phyloP scores from a whole-genome alignment of 2,888 invertebrate species.

The Pyralis farinalis region DNA sequence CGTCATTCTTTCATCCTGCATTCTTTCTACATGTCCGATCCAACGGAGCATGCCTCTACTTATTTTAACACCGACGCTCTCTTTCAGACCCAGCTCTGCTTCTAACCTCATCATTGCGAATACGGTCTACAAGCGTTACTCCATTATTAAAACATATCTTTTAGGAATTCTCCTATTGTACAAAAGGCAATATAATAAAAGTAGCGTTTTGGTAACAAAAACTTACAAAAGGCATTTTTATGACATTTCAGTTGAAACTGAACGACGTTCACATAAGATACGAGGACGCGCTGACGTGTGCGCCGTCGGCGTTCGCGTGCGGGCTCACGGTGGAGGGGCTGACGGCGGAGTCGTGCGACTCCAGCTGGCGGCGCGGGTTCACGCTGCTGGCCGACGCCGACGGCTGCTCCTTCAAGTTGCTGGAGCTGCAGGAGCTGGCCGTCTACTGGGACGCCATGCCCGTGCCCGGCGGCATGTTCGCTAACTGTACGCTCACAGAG shows the following conservation, averaged over 20 bases:
- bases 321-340: constrained; percentile 94
- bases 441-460: constrained; percentile 93
- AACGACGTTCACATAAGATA: constrained; percentile 97
- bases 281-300: constrained; percentile 91
- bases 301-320: constrained; percentile 87
- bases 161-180: too few species aligned
- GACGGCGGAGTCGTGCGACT: constrained; percentile 96
- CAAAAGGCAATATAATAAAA: too few species aligned
- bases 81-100: too few species aligned
- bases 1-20: too few species aligned
- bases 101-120: too few species aligned
- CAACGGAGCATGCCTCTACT: too few species aligned
- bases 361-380: constrained; percentile 89
- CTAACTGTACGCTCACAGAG: constrained; percentile 84
- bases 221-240: too few species aligned
- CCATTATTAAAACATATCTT: too few species aligned
- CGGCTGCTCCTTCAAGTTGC: constrained; percentile 90
- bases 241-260: constrained; percentile 90
- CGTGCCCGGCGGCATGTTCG: constrained; percentile 81
- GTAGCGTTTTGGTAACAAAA: too few species aligned
- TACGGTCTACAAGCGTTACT: too few species aligned
- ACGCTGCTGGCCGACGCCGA: constrained; percentile 82
- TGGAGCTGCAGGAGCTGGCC: constrained; percentile 93
- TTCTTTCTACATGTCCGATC: too few species aligned
- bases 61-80: too few species aligned